Base-by-base conservation (phyloP, 53 echinoderm and acorn worm genomes). In the Luidia sarsii region DNA sequence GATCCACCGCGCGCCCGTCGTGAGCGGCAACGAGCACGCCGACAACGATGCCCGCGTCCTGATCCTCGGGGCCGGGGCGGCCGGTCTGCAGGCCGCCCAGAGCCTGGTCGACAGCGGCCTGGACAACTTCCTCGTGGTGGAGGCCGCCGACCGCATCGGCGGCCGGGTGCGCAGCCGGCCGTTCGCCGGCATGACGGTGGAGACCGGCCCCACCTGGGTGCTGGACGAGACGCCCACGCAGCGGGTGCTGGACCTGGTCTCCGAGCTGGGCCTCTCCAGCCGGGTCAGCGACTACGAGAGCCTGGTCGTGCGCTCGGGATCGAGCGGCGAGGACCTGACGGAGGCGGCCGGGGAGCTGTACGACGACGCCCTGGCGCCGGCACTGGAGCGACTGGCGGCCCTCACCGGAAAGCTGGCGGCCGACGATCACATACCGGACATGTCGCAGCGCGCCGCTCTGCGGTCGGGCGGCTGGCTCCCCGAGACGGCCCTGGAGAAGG, bases 71-170 rank as follows among this genome's bases (percentile, higher is more conserved):
- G 82, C 82, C 4, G 84, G 84, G 4, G 84, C 73, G 22, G 57
- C 84, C n/a, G 73, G 84, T 36, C n/a, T 73, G n/a, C 62, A 56
- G 41, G 88, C 88, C 2, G 88, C 82, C 6, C 64, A 71, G 46
- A 54, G n/a, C 39, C 59, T 83, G 6, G 67, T 82, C 22, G 79
- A 83, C 25, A 48, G 67, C 49, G 89, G 79, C 15, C 49, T 83
- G 60, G 59, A 73, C 51, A 83, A 89, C 20, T 89, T 89, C 37
- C 67, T 89, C 33, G 68, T 89, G 60, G 61, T 89, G 11, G 89
- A 83, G 68, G 89, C 77, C 15, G 63, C 49, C 5, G 67, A 79
- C 32, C 83, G 51, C 4, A 62, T 83, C 25, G 89, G 89, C 0
- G 89, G 83, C 16, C 83, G 89, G 28, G 83, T 89, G 7, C 52